Base-by-base conservation (phyloP, 2,113 vertebrate species). In the Felis chaus region DNA sequence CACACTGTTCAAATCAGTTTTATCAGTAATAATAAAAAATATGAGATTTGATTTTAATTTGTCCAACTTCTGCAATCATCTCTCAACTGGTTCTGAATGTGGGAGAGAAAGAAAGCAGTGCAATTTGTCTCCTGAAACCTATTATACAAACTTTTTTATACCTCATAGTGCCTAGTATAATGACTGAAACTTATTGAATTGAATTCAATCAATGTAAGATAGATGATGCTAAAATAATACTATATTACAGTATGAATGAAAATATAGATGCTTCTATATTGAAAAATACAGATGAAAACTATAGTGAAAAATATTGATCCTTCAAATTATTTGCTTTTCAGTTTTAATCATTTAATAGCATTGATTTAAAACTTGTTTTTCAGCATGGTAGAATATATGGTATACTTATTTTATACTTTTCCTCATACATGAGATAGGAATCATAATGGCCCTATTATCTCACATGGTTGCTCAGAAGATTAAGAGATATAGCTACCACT, bases 321-420 rank as follows among this genome's bases (percentile, higher is more conserved):
- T 92, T 84, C 74, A 85, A 89, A 23, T 61, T 50, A 73, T 3
- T 92, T 83, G 21, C 9, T 96, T 96, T 89, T 65, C 45, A 90
- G 23, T 45, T 81, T 82, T 92, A 79, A 6, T 13, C 1, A 48
- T 69, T 78, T 92, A 83, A 53, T 33, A 71, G 3, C 41, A 89
- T 29, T 93, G 66, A 93, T 73, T 95, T 73, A 89, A 93, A 93
- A 86, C 21, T 55, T 96, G 36, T 15, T 95, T 96, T 91, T 82
- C 29, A 91, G 63, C 11, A 81, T 69, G 36, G 36, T 71, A 81
- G 23, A 94, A 50, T 80, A 74, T 14, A 50, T 1, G 53, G 5
- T 61, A 81, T 63, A 89, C 16, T 78, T 80, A 81, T 73, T 84
- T 91, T 68, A 82, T 68, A 78, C 23, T 25, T 94, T 76, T 90